A percentile compares a stretch with the other conserved stretches of the same genome.
phyloP scores from a whole-genome alignment of 2,797 vertebrate genomes.

The Malurus splendens region DNA sequence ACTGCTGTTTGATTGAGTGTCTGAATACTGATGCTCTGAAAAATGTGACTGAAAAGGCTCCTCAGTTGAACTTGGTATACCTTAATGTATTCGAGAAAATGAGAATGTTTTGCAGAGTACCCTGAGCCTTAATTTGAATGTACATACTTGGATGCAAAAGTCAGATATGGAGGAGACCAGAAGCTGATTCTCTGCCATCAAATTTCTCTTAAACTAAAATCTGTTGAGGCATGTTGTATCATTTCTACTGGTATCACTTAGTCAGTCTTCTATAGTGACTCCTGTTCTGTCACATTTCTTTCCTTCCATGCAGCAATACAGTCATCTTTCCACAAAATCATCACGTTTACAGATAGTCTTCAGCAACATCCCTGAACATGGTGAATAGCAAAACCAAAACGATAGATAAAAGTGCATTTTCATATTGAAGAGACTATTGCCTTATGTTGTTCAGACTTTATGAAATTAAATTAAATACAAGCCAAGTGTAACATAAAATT shows the following conservation, averaged over 20 bases:
- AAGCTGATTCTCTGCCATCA: not conserved
- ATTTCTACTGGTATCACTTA: not conserved
- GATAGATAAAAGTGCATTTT: not conserved
- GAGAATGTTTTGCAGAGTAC: not conserved
- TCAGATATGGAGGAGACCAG: not conserved
- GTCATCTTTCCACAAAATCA: not conserved
- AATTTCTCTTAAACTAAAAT: not conserved
- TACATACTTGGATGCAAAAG: not conserved
- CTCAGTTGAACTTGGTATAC: not conserved
- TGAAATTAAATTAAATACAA: not conserved
- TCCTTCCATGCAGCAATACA: not conserved
- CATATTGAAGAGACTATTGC: not conserved
- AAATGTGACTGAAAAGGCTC: not conserved
- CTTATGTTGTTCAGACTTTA: not conserved
- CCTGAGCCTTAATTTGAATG: not conserved
- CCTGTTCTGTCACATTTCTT: not conserved
- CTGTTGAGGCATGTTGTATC: not conserved
- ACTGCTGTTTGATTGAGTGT: not conserved
- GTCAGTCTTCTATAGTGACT: not conserved
- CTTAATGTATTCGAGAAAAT: not conserved
- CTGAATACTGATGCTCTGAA: slow-evolving; percentile 26
- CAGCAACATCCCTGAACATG: not conserved
- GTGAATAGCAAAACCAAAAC: not conserved
- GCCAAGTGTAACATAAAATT: not conserved
- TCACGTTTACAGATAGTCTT: not conserved